Percentiles rank a stretch among this genome's conserved stretches.
Evolutionary conservation across 2,797 vertebrate genomes (phyloP).

Genomic region (Chloroceryle inda): DNA sequence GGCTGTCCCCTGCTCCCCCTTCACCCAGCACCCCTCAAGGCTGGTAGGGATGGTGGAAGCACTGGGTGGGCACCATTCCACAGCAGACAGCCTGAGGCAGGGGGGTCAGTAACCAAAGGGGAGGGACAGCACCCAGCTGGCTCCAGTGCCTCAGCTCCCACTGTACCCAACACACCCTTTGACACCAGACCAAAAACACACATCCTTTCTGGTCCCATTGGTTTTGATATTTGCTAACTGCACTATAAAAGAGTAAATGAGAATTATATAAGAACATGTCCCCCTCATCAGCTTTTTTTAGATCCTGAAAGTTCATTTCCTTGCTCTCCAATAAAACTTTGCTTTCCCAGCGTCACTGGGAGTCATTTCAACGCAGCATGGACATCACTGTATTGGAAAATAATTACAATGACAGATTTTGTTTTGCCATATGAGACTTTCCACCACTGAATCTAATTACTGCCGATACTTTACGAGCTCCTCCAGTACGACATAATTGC

Average conservation of each 20-base stretch:
- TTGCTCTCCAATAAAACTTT: background rate
- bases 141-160: background rate
- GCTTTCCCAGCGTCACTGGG: background rate
- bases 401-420: constrained; percentile 62
- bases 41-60: background rate
- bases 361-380: rapidly evolving
- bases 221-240: background rate
- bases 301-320: background rate
- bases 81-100: rapidly evolving
- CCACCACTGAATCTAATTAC: constrained; percentile 51
- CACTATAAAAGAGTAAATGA: background rate
- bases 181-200: rapidly evolving
- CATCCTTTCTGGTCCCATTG: rapidly evolving
- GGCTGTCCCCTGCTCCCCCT: rapidly evolving
- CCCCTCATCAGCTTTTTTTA: background rate
- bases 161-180: rapidly evolving
- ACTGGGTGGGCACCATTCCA: rapidly evolving
- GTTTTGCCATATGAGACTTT: constrained; percentile 51
- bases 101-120: rapidly evolving
- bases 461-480: constrained; percentile 41
- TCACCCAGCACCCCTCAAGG: background rate
- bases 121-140: background rate
- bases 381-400: constrained; percentile 14
- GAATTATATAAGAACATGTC: background rate
- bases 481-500: constrained; percentile 50